Base-by-base conservation (phyloP, 2,113 vertebrate species). In the Fregetta grallaria region DNA sequence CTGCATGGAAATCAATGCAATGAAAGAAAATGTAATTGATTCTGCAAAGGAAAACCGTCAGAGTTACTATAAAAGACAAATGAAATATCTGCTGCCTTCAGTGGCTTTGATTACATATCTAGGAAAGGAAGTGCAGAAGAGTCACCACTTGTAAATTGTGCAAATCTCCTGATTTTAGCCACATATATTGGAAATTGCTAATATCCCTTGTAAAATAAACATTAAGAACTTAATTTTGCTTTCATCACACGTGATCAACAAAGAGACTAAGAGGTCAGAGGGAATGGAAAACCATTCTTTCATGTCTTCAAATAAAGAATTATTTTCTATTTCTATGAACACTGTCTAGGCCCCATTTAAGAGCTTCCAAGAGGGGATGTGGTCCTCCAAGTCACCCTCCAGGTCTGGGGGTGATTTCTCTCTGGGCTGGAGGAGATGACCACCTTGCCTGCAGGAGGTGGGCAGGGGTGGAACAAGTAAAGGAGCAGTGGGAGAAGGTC, bases 241-340 rank as follows among this genome's bases (percentile, higher is more conserved):
- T 79, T 71, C 15, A n/a, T 38, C 0, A 1, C 13, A n/a, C 0
- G 5, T 0, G 5, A 66, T 40, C 42, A 79, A 17, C 58, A 63
- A 56, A 63, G 21, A 0, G 0, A 70, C 38, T 34, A 65, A 44
- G 38, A 58, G 26, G 15, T 22, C 17, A 44, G 55, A 93, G 25
- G 58, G 40, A 47, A 81, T 7, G 34, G 45, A 72, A 92, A 73
- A 56, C 7, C 16, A n/a, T 79, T 84, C 16, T 36, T 72, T 23
- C 22, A 3, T 17, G 13, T 45, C 83, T 77, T 52, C 34, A 85
- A 53, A 66, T 9, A 52, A 78, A 61, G 22, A 78, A 73, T 23
- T 5, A 29, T 29, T 86, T 88, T 49, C 20, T 49, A 1, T 26
- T 36, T 40, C 23, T 65, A 15, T 17, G 13, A n/a, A 8, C 17